Evolutionary conservation across 2,797 vertebrate genomes (phyloP).

Genomic region (Botia kubotai): DNA sequence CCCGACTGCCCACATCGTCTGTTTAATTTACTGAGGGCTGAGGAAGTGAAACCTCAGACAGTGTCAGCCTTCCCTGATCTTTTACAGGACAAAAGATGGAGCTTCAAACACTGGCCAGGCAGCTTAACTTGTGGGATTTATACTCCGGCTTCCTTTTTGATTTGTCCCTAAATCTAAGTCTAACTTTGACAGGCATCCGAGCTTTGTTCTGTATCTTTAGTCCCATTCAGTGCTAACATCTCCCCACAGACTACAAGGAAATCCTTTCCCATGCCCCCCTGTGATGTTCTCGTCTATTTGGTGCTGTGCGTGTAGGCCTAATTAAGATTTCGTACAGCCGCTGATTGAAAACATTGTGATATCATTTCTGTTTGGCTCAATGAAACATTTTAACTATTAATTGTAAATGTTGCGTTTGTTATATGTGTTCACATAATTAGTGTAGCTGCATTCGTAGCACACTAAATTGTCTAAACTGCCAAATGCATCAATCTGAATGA

Average conservation of each 20-base stretch:
- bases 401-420: neutral
- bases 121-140: conserved; percentile 78
- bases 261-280: conserved; percentile 37
- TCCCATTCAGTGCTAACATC: conserved; percentile 1
- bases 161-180: conserved; percentile 60
- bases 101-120: conserved; percentile 67
- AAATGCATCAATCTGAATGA: neutral
- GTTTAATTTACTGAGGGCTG: conserved; percentile 64
- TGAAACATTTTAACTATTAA: neutral
- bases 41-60: conserved; percentile 71
- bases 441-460: neutral
- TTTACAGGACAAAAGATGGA: conserved; percentile 72
- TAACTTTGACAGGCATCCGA: conserved; percentile 56
- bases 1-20: conserved; percentile 59
- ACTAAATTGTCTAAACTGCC: neutral
- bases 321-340: too few species aligned
- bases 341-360: neutral
- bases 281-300: neutral
- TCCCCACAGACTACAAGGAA: conserved; percentile 26
- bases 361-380: neutral
- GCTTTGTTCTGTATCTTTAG: conserved; percentile 60
- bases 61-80: conserved; percentile 60
- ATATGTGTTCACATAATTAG: too few species aligned
- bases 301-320: neutral
- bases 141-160: conserved; percentile 61